Conservation (phyloP, 2,888 invertebrate species). For the Didymodactylos carnosus region DNA sequence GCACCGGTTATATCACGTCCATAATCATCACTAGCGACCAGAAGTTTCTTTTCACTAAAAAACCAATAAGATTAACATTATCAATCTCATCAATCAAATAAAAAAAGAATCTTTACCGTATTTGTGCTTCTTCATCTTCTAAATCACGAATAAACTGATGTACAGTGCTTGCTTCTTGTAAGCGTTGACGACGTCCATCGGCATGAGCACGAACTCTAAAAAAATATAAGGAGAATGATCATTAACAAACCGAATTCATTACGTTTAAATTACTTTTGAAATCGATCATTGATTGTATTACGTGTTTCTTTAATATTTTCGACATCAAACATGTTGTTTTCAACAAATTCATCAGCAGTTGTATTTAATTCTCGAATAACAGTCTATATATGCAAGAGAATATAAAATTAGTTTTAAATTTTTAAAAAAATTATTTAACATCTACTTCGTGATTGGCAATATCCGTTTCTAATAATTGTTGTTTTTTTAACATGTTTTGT, state of each 20-base stretch:
- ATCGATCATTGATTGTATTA: conserved; percentile 82
- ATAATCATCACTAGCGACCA: conserved; percentile 80
- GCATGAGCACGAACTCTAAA: conserved; percentile 47
- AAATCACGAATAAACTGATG: conserved; percentile 98
- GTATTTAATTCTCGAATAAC: conserved; percentile 48
- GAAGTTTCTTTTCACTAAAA: conserved; percentile 7
- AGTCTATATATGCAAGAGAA: neutral
- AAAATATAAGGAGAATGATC: neutral
- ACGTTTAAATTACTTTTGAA: conserved; percentile 42
- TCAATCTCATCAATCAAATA: neutral
- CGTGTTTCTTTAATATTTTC: conserved; percentile 76
- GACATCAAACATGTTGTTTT: conserved; percentile 88
- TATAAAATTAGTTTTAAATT: neutral
- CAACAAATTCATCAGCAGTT: conserved; percentile 62
- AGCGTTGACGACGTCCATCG: conserved; percentile 66
- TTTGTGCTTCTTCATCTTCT: conserved; percentile 98
- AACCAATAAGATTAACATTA: neutral
- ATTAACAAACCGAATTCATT: neutral
- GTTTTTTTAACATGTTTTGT: conserved; percentile 92
- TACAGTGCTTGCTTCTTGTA: conserved; percentile 86
- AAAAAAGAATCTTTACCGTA: conserved; percentile 28
- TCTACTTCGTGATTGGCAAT: conserved; percentile 90
- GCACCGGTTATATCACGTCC: conserved; percentile 94
- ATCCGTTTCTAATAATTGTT: conserved; percentile 93
- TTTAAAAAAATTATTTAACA: conserved; percentile 44